Conservation (phyloP, 2,113 vertebrate genomes). For the Rhizomys pruinosus region DNA sequence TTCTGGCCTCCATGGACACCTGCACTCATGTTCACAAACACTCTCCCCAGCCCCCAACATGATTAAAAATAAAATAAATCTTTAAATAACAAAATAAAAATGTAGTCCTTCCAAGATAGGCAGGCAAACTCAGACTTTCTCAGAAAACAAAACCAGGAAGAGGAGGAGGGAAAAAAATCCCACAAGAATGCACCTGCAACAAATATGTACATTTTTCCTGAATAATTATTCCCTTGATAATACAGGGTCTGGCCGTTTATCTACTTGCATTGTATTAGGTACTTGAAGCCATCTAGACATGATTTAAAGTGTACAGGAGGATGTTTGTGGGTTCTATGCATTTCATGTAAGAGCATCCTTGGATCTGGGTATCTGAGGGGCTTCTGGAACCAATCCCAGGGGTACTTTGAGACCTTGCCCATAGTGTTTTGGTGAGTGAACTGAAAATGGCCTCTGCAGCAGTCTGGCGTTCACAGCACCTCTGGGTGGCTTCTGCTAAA, state of each 20-base stretch:
- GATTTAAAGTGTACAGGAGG: neutral
- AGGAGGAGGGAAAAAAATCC: neutral
- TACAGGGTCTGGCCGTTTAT: neutral
- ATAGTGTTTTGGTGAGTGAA: neutral
- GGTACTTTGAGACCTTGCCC: accelerated
- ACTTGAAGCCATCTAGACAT: neutral
- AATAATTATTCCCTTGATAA: neutral
- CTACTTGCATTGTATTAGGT: neutral
- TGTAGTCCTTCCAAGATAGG: neutral
- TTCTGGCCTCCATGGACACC: neutral
- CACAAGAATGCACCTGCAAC: neutral
- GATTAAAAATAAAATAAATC: neutral
- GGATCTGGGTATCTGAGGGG: neutral
- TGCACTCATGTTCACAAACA: too few relatives aligned
- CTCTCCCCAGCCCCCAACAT: neutral
- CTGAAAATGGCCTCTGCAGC: accelerated
- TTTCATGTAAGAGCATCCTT: neutral
- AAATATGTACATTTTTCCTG: neutral
- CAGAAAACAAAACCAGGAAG: neutral
- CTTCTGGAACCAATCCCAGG: neutral
- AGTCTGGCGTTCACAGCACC: accelerated
- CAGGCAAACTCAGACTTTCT: neutral
- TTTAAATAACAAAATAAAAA: neutral
- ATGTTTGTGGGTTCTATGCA: neutral
- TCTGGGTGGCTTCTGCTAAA: accelerated